These are phyloP conservation scores for Zoanthus sociatus DNA, from an alignment of 92 coral and sea anemone species.

Conservation along the genomic window DNA sequence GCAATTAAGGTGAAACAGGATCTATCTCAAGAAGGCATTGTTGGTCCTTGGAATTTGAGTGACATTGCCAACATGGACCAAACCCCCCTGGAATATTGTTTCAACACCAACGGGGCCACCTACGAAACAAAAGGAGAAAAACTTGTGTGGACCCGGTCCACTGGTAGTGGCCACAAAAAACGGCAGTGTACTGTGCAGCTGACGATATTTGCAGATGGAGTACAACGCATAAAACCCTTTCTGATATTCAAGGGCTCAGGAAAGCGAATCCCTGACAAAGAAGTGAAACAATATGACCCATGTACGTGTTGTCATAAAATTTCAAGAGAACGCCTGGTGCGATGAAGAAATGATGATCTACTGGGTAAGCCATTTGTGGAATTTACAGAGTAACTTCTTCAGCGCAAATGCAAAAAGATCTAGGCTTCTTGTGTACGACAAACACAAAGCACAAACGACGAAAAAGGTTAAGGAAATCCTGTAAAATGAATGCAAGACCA, in stretches of 20 bases:
- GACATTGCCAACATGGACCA: too few relatives aligned
- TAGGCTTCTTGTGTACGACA: conserved; percentile 38
- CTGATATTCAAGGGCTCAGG: conserved; percentile 59
- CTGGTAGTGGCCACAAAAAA: too few relatives aligned
- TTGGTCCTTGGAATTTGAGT: too few relatives aligned
- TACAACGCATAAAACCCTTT: conserved; percentile 44
- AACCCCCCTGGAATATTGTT: too few relatives aligned
- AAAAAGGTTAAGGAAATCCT: conserved; percentile 48
- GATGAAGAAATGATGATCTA: conserved; percentile 47
- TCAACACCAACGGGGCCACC: too few relatives aligned
- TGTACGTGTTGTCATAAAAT: conserved; percentile 50
- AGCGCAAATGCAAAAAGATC: not conserved
- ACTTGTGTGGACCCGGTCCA: too few relatives aligned
- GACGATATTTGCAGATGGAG: conserved; percentile 18
- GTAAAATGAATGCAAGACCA: conserved; percentile 21
- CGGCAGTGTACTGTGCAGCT: too few relatives aligned
- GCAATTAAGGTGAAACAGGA: too few relatives aligned
- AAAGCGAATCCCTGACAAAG: conserved; percentile 56
- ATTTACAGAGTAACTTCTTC: conserved; percentile 23
- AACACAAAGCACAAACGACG: conserved; percentile 49
- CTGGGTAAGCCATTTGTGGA: conserved; percentile 48
- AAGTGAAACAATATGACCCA: conserved; percentile 37
- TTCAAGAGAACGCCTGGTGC: conserved; percentile 67
- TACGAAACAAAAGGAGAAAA: too few relatives aligned
- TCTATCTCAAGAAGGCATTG: too few relatives aligned